Conservation (phyloP, 2,888 invertebrate species). For the Julus scanicus region DNA sequence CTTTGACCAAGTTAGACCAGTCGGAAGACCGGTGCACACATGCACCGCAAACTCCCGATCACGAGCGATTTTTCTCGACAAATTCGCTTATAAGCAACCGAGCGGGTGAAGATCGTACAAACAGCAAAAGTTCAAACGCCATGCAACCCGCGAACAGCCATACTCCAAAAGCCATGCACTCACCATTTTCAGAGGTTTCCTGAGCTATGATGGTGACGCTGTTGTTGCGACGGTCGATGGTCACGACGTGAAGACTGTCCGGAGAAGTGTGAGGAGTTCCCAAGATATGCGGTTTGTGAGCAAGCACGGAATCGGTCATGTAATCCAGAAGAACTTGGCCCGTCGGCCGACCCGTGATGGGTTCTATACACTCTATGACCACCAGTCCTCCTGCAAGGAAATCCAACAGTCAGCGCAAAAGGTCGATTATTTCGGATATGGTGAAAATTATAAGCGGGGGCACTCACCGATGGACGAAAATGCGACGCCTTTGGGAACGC, state of each 20-base stretch:
- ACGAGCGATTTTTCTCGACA: too few species aligned
- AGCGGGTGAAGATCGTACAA: too few species aligned
- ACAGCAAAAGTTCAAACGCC: too few species aligned
- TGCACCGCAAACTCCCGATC: too few species aligned
- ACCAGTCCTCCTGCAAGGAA: constrained; percentile 74
- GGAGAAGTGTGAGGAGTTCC: constrained; percentile 78
- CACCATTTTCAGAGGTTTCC: constrained; percentile 69
- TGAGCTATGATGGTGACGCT: constrained; percentile 74
- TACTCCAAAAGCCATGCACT: too few species aligned
- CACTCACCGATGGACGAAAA: constrained; percentile 80
- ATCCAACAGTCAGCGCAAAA: too few species aligned
- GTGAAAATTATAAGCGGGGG: too few species aligned
- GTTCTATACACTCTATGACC: constrained; percentile 77
- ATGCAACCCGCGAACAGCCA: too few species aligned
- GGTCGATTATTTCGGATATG: too few species aligned
- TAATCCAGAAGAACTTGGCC: constrained; percentile 78
- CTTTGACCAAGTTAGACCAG: too few species aligned
- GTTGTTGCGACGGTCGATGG: constrained; percentile 73
- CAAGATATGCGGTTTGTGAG: constrained; percentile 73
- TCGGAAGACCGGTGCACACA: too few species aligned
- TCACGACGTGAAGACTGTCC: constrained; percentile 77
- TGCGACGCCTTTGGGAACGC: constrained; percentile 76
- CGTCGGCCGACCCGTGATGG: constrained; percentile 73
- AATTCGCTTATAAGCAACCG: too few species aligned
- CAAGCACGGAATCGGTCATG: constrained; percentile 77